A percentile compares a stretch with the other conserved stretches of the same genome.
Evolutionary conservation across 2,888 invertebrate species (phyloP).

Genomic region (Diarsia rubi): DNA sequence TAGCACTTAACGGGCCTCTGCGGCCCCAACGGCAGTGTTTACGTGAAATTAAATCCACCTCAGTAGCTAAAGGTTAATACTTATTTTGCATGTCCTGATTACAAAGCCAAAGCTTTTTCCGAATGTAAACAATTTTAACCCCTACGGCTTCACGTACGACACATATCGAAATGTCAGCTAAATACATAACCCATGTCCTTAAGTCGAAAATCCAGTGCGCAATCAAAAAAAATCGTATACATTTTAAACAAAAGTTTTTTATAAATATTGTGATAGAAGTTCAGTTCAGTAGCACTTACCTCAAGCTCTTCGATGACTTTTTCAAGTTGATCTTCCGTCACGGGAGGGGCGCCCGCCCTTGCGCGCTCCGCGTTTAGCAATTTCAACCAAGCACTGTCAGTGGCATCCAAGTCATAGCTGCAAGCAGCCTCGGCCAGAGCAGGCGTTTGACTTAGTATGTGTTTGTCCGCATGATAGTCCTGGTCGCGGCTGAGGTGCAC

Average conservation of each 20-base stretch:
- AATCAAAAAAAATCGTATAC: neutral
- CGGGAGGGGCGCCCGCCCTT: conserved; percentile 93
- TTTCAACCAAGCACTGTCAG: conserved; percentile 97
- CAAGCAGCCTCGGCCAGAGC: conserved; percentile 97
- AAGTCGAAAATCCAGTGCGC: conserved; percentile 5
- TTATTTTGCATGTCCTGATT: no score
- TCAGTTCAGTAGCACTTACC: conserved; percentile 80
- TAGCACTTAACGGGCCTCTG: no score
- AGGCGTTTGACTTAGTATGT: conserved; percentile 96
- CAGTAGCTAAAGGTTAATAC: no score
- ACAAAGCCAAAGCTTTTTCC: neutral
- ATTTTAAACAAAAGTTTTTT: neutral
- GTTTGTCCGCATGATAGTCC: conserved; percentile 95
- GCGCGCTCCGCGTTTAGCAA: conserved; percentile 97
- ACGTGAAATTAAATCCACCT: no score
- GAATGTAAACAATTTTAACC: conserved; percentile 24
- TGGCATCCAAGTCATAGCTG: conserved; percentile 98
- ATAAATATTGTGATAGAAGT: neutral
- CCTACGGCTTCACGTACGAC: conserved; percentile 7
- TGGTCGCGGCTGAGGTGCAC: conserved; percentile 97
- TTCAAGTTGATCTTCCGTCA: conserved; percentile 97
- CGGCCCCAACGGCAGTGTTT: no score
- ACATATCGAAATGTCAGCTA: neutral
- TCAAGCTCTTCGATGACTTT: conserved; percentile 98
- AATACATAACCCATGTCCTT: conserved; percentile 39